Evolutionary conservation across 2,797 vertebrate genomes (phyloP), one percentile per base, ranked within the genome.

Genomic region (Syndactyla subalaris): DNA sequence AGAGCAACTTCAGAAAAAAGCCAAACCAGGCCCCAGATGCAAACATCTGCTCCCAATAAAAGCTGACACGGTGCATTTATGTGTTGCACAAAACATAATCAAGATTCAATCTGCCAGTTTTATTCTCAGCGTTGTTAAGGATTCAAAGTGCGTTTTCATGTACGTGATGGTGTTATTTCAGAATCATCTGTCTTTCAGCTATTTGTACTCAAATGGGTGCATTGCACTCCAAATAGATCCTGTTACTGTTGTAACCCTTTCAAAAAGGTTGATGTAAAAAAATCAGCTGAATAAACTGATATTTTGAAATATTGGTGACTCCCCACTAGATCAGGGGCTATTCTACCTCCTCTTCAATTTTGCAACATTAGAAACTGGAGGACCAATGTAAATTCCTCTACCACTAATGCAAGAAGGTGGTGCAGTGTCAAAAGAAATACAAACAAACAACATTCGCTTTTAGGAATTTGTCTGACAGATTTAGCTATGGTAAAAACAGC

Each of bases 71-170:
- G 88, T 24, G 12, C 61, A 68, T 91, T 95, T 92, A 26, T 65
- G 41, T 29, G 9, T 13, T 14, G 20, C 68, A 95, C 57, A 93
- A 96, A 93, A 66, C 59, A 51, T 52, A 83, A 92, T 89, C 89
- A 92, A 71, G 54, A 94, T 71, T 85, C 82, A 88, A 46, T 85
- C 75, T 80, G 85, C 32, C 43, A 22, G 18, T 58, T 96, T 95
- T 94, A 49, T 85, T 58, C 54, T 54, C 54, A 9, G 6, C 1
- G 3, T 30, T 70, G 74, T 83, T 85, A 57, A 39, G 58, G 29
- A 92, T 93, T 91, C 58, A 18, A 65, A 95, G 76, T 72, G 27
- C 30, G 9, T 88, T 95, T 92, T 72, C n/a, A 6, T 58, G 82
- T 68, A 36, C 79, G 17, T 6, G 79, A 75, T 49, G 7, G 6